phyloP scores from a whole-genome alignment of 1,140 invertebrate species.

The Hestina assimilis region DNA sequence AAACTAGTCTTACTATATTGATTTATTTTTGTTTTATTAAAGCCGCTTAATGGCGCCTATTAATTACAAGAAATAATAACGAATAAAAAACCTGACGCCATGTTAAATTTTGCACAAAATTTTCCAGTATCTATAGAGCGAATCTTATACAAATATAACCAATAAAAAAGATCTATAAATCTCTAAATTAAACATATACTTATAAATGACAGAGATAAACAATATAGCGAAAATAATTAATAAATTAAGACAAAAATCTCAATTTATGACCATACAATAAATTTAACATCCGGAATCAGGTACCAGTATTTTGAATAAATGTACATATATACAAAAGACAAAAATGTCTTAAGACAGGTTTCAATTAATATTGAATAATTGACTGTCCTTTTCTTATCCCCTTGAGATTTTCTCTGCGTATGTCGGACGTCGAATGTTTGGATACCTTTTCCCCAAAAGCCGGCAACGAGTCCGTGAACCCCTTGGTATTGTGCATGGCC shows the following conservation, averaged over 20 bases:
- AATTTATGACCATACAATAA: conserved; percentile 13
- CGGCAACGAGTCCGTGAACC: too few relatives aligned
- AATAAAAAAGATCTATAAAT: background rate
- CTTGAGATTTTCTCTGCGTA: too few relatives aligned
- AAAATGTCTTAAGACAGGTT: background rate
- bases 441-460: too few relatives aligned
- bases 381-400: too few relatives aligned
- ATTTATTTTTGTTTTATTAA: background rate
- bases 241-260: conserved; percentile 7
- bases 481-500: too few relatives aligned
- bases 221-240: conserved; percentile 14
- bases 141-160: background rate
- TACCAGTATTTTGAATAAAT: background rate
- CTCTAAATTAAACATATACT: too few relatives aligned
- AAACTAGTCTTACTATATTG: too few relatives aligned
- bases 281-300: conserved; percentile 25
- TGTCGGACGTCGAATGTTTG: too few relatives aligned
- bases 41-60: background rate
- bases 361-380: too few relatives aligned
- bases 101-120: background rate
- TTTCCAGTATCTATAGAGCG: background rate
- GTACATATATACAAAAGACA: background rate
- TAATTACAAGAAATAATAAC: background rate
- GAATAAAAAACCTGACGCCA: background rate
- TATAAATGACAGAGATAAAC: background rate